A percentile compares a stretch with the other conserved stretches of the same genome.
phyloP scores from a whole-genome alignment of 2,113 vertebrate genomes.

The Paedocypris sp. region DNA sequence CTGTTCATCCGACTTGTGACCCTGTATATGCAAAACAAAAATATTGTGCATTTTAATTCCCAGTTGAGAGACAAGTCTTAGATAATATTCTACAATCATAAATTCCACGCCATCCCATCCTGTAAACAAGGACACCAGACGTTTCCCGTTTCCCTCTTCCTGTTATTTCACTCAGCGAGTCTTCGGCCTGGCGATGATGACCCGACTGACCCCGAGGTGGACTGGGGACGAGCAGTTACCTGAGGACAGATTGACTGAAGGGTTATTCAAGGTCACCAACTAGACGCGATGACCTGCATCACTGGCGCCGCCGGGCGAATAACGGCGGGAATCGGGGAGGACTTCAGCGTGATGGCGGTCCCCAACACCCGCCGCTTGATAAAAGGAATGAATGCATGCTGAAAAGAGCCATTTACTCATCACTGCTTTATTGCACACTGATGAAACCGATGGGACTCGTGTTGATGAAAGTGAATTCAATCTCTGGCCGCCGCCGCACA shows the following conservation, averaged over 20 bases:
- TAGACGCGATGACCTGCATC: neutral
- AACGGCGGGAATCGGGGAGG: too few species aligned
- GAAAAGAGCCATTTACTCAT: neutral
- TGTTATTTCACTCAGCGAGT: neutral
- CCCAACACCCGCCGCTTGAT: neutral
- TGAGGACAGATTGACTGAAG: constrained; percentile 1
- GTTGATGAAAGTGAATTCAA: constrained; percentile 15
- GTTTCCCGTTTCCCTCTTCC: neutral
- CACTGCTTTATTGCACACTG: neutral
- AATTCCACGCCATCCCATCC: too few species aligned
- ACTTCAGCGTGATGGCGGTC: too few species aligned
- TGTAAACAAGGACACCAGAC: neutral
- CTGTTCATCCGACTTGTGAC: too few species aligned
- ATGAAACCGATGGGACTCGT: constrained; percentile 3
- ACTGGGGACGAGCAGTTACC: neutral
- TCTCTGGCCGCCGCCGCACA: neutral
- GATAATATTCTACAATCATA: too few species aligned
- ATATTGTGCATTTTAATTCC: too few species aligned
- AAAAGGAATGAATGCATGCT: neutral
- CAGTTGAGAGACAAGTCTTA: too few species aligned
- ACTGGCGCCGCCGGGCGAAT: too few species aligned
- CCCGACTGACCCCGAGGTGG: neutral
- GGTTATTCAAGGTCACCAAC: neutral
- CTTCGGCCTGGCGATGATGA: neutral
- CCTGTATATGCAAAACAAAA: too few species aligned